Percentiles rank a stretch among this genome's conserved stretches.
Evolutionary conservation across 2,113 vertebrate genomes (phyloP).

Genomic region (Gambusia affinis): DNA sequence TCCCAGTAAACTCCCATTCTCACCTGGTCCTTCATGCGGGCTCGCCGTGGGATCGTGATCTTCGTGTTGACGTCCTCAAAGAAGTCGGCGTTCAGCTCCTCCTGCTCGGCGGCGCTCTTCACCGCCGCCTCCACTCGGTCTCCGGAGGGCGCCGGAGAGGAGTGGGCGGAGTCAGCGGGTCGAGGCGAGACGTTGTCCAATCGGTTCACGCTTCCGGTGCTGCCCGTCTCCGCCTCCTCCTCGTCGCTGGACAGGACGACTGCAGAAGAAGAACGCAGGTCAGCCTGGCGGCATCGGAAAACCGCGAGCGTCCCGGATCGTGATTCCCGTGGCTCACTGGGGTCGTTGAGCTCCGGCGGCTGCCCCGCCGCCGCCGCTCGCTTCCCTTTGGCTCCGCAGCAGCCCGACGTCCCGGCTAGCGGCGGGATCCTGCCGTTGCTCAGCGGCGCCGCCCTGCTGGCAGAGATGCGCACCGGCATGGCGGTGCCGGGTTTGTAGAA

Average conservation of each 20-base stretch:
- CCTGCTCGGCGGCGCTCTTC: conserved; percentile 84
- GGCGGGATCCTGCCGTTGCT: conserved; percentile 80
- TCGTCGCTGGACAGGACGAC: conserved; percentile 93
- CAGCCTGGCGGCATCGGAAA: neutral
- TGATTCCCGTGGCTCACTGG: conserved; percentile 84
- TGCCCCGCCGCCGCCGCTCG: conserved; percentile 70
- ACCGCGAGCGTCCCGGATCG: too few species aligned
- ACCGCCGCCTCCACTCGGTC: conserved; percentile 91
- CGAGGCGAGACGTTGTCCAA: conserved; percentile 89
- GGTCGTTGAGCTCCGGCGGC: conserved; percentile 87
- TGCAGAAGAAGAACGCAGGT: neutral
- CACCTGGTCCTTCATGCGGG: conserved; percentile 94
- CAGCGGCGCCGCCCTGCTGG: conserved; percentile 75
- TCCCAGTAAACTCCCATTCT: neutral
- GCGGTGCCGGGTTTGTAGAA: conserved; percentile 81
- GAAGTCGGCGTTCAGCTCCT: conserved; percentile 78
- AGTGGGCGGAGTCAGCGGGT: conserved; percentile 91
- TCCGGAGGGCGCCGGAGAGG: conserved; percentile 89
- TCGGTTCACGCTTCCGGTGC: conserved; percentile 84
- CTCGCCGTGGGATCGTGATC: conserved; percentile 84
- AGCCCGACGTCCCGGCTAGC: conserved; percentile 66
- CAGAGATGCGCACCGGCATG: conserved; percentile 67
- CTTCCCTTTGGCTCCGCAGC: conserved; percentile 68
- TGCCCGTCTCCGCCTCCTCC: conserved; percentile 84
- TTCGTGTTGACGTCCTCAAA: conserved; percentile 83